Percentiles rank a stretch among this genome's conserved stretches.
Evolutionary conservation across 2,888 invertebrate genomes (phyloP).

Genomic region (Cosmia pyralina): DNA sequence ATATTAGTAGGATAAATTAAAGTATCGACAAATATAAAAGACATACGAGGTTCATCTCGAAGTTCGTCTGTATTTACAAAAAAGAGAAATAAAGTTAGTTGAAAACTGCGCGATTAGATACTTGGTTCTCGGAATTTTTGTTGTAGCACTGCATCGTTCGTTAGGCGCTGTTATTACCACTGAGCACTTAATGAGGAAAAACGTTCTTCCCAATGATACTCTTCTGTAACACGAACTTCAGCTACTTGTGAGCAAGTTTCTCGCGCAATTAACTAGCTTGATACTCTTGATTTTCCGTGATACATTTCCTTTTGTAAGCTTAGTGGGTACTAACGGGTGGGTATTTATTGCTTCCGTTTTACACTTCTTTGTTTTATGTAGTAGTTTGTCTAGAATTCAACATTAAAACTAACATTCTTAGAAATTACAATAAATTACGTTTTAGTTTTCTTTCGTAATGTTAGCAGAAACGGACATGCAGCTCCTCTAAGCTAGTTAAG

Average conservation of each 20-base stretch:
- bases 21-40: constrained; percentile 46
- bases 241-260: constrained; percentile 73
- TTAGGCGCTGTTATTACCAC: constrained; percentile 76
- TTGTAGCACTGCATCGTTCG: constrained; percentile 72
- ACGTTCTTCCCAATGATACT: constrained; percentile 75
- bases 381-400: constrained; percentile 37
- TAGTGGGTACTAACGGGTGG: constrained; percentile 53
- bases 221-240: constrained; percentile 74
- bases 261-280: constrained; percentile 77
- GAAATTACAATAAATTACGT: constrained; percentile 9
- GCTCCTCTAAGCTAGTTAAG: constrained; percentile 2
- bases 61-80: constrained; percentile 42
- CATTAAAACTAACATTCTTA: constrained; percentile 17
- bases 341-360: constrained; percentile 62
- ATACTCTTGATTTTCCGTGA: constrained; percentile 74
- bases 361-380: constrained; percentile 44
- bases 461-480: constrained; percentile 7
- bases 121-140: constrained; percentile 54
- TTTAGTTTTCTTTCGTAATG: not conserved
- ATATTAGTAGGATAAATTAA: too few species aligned
- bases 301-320: constrained; percentile 68
- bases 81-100: constrained; percentile 50
- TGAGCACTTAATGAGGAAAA: constrained; percentile 82
- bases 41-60: constrained; percentile 46
- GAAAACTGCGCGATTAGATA: constrained; percentile 61